Percentiles rank a stretch among this genome's conserved stretches.
These are phyloP conservation scores for Biston stratarius DNA, from an alignment of 2,888 invertebrate genomes.

Conservation along the genomic window DNA sequence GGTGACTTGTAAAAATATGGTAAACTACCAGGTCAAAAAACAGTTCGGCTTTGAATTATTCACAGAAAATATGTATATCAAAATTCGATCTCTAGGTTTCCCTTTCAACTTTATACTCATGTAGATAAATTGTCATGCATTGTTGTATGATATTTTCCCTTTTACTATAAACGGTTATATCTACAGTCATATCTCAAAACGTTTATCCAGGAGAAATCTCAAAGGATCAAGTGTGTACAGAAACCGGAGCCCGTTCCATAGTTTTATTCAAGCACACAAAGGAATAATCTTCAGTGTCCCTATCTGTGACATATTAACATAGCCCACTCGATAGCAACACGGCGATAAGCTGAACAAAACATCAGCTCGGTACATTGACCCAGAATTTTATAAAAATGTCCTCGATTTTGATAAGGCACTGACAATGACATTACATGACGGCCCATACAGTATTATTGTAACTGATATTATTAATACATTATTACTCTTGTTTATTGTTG, in stretches of 20 bases:
- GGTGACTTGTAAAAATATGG: conserved; percentile 16
- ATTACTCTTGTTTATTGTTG: conserved; percentile 1
- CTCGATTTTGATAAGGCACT: conserved; percentile 78
- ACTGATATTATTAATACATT: conserved; percentile 31
- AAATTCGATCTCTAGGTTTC: conserved; percentile 21
- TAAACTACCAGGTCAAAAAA: background rate
- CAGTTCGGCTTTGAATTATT: conserved; percentile 14
- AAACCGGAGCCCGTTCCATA: conserved; percentile 42
- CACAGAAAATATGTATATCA: conserved; percentile 17
- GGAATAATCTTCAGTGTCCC: conserved; percentile 57
- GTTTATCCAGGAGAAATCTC: conserved; percentile 17
- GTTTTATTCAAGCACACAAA: conserved; percentile 66
- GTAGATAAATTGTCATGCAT: too few relatives aligned
- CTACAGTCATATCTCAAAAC: conserved; percentile 16
- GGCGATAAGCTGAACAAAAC: conserved; percentile 82
- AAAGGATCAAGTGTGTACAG: conserved; percentile 31
- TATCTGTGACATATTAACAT: conserved; percentile 81
- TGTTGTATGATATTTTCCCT: background rate
- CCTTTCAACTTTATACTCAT: conserved; percentile 8
- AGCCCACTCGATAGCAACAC: conserved; percentile 71
- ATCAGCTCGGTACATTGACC: conserved; percentile 77
- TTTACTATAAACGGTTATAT: background rate
- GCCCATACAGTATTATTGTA: conserved; percentile 54
- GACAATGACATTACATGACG: conserved; percentile 81
- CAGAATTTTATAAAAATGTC: conserved; percentile 85